Evolutionary conservation across 92 coral and sea anemone species (phyloP).

Genomic region (Palythoa grandis): DNA sequence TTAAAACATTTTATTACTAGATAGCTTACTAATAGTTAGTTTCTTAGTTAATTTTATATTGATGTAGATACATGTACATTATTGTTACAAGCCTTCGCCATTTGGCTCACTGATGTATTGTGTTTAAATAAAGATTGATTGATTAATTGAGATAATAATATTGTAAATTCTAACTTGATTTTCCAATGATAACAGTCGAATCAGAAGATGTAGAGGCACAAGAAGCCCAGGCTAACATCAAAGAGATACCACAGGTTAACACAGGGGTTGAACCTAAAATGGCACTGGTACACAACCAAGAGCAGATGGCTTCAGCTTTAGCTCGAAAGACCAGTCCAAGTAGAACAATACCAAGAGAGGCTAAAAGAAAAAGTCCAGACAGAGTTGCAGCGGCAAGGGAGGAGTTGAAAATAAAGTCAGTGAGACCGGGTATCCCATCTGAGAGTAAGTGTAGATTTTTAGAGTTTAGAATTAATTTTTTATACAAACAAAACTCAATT

Average conservation of each 20-base stretch:
- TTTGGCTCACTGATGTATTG: too few species aligned
- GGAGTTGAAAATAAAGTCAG: slow-evolving; percentile 16
- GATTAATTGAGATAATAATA: too few species aligned
- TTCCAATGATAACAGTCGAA: background rate
- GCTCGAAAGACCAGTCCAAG: slow-evolving; percentile 18
- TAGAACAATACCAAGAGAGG: slow-evolving; percentile 37
- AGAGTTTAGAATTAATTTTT: background rate
- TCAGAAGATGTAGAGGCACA: background rate
- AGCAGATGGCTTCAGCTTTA: background rate
- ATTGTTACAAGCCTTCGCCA: too few species aligned
- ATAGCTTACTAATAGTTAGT: too few species aligned
- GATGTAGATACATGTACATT: too few species aligned
- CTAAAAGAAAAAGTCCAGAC: slow-evolving; percentile 63
- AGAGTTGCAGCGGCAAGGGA: slow-evolving; percentile 51
- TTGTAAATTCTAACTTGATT: background rate
- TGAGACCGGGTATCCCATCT: slow-evolving; percentile 31
- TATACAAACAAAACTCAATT: too few species aligned
- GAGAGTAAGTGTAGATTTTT: slow-evolving; percentile 44
- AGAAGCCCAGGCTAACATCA: background rate
- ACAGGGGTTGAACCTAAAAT: background rate
- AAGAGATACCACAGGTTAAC: background rate
- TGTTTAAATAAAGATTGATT: too few species aligned
- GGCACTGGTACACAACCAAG: slow-evolving; percentile 21
- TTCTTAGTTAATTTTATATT: too few species aligned
- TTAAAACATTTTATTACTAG: too few species aligned